Evolutionary conservation across 2,797 vertebrate genomes (phyloP), one percentile per base, ranked within the genome.

Genomic region (Cynodonichthys magdalenae): DNA sequence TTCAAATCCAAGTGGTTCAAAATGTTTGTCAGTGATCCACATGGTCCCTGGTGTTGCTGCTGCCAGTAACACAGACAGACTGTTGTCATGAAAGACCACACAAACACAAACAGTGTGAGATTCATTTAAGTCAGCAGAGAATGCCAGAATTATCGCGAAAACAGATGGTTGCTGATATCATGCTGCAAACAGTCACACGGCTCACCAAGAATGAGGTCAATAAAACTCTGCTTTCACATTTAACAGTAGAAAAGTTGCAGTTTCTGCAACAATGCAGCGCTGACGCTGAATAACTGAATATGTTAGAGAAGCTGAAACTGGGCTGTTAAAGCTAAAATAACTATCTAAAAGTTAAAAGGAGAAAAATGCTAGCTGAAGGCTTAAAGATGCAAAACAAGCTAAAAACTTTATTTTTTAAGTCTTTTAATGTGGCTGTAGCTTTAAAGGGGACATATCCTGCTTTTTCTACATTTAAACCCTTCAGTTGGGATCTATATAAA

Each of bases 1-100:
- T 75, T 75, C 47, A 74, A 77, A 77, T 65, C 60, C 41, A 67
- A 63, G 47, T 15, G n/a, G 42, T 69, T 71, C 19, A 49, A 53
- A 73, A 53, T 48, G 45, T 17, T 54, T 63, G 51, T 53, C 46
- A 10, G 54, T 24, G 57, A 64, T 73, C 50, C 42, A 8, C 17
- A 29, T 11, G 14, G 45, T 71, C 59, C 42, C 42, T 5, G 8
- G 47, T 61, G 59, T 79, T 58, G 7, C 10, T 34, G 59, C 56
- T 74, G 49, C 53, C 46, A 60, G 72, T 17, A 66, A 80, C 15
- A 15, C 51, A 74, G 56, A 74, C 51, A 71, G 52, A 75, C 39
- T 69, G 51, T 81, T 75, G 75, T 82, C 51, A 77, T 61, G 59
- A 67, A 60, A 79, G 81, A 84, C 84, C 86, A 87, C 86, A 86